Base-by-base conservation (phyloP, 2,888 invertebrate genomes). In the Machimus atricapillus region DNA sequence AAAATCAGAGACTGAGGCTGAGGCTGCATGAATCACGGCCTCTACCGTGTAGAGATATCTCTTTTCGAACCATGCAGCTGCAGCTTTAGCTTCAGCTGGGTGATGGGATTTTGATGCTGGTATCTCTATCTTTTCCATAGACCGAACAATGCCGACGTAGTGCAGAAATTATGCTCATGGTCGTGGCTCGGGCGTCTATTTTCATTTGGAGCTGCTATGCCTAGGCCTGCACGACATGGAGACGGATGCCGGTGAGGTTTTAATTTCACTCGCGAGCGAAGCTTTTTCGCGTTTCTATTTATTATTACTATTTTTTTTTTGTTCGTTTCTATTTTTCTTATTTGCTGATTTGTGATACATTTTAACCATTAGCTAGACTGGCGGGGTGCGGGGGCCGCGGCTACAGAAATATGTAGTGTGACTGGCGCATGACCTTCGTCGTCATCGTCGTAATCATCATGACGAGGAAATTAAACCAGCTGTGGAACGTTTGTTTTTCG, bases 111-210 rank as follows among this genome's bases (percentile, higher is more conserved):
- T 23, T 23, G n/a, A n/a, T 52, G n/a, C n/a, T n/a, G n/a, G 34
- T 52, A 19, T 6, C 1, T 40, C 9, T 52, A 52, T 16, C 16
- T 52, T 31, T 52, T 46, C 43, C 52, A 52, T 52, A 52, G 52
- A 52, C 6, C 23, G 66, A 66, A 66, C 12, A 23, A 27, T 66
- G 66, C n/a, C 23, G 31, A 81, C 81, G 27, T 81, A 16, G 14
- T 27, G 81, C 81, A 81, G 31, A 81, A 81, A 81, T 81, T 81
- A 81, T 81, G 81, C 43, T 81, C 56, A 81, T n/a, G 46, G 81
- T 9, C 81, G 81, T 16, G 31, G 14, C 46, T 79, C 7, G 66
- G 66, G 8, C 19, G 27, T 23, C 56, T 52, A 81, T 81, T 81
- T 81, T 56, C 52, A 52, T 27, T 19, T 81, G 81, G 52, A 81